Evolutionary conservation across 2,797 vertebrate genomes (phyloP), one percentile per base, ranked within the genome.

Genomic region (Siniperca scherzeri): DNA sequence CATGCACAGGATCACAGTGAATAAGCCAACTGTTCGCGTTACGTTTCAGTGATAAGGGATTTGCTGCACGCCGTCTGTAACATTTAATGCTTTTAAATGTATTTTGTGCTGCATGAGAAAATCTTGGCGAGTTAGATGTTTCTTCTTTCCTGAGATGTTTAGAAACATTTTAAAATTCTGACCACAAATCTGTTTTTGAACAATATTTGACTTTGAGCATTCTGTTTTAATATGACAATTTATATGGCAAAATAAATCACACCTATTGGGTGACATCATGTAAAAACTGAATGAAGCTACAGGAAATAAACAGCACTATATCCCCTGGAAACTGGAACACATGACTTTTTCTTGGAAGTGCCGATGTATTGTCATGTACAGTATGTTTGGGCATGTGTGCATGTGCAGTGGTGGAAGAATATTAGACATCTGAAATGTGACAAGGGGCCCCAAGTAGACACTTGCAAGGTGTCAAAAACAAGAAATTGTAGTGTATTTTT

Each of bases 281-380:
- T 77, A 56, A 57, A 62, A 70, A 70, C 10, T 1, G 4, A 42
- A 68, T 16, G 14, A 52, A 36, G 13, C 68, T 52, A 2, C 16
- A 62, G 44, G 21, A n/a, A 77, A 77, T 65, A 53, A 85, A 81
- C 9, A 56, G 12, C 27, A 71, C 21, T 12, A 0, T 40, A 6
- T 57, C 42, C 5, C 46, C 59, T 70, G 42, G 25, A 50, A 75
- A 57, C 25, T 42, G 42, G 27, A 33, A 9, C 8, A 13, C 9
- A 1, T 11, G 40, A 11, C 7, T 13, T 44, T 42, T 40, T 27
- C 50, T 22, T 40, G 9, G 1, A 46, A 2, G 27, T 30, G 21
- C 44, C 11, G 38, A 22, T 60, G 27, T 72, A 17, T 19, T 11
- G 7, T 11, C 3, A 10, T 25, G 40, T 14, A 30, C 30, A 30